Evolutionary conservation across 2,888 invertebrate species (phyloP), one percentile per base, ranked within the genome.

Genomic region (Drosophila buzzatii): DNA sequence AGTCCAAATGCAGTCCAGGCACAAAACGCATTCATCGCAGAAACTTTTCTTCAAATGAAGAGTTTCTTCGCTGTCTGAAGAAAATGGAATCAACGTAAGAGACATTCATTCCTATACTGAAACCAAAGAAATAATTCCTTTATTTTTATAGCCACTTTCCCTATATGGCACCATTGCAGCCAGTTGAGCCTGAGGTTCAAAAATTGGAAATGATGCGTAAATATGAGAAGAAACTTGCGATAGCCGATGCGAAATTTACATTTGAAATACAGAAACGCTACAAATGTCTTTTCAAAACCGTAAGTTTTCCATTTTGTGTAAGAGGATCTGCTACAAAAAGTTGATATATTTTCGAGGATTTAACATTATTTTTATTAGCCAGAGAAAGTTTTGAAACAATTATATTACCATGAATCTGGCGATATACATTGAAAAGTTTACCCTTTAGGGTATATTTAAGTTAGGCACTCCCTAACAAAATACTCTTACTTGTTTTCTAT

Each of bases 151-250:
- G 93, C 52, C 86, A 82, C 63, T 92, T 91, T 66, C 89, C 91
- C 33, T 92, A 92, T 66, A 78, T 93, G 81, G 87, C 91, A 49
- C 92, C 90, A 0, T 60, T 92, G 63, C 81, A 90, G 62, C 93
- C 93, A 3, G 88, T 91, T 27, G 91, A 92, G 56, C 93, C 92
- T 0, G 93, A 93, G 49, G 80, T 77, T 3, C 93, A 93, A 67
- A 93, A 93, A 71, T 33, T 57, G 3, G 31, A 51, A 14, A 82
- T 91, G 56, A 31, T 92, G n/a, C 47, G 70, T 9, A 70, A 69
- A 27, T 93, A 92, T 73, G 59, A 85, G 6, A 59, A 68, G 2
- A 61, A 82, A 37, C 45, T 90, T 14, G n/a, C 61, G 3, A 60
- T 62, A 45, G 85, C 90, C 47, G 58, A 81, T 12, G 42, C 56